phyloP scores from a whole-genome alignment of 2,888 invertebrate species.

The Scelioninae gen. 1 region DNA sequence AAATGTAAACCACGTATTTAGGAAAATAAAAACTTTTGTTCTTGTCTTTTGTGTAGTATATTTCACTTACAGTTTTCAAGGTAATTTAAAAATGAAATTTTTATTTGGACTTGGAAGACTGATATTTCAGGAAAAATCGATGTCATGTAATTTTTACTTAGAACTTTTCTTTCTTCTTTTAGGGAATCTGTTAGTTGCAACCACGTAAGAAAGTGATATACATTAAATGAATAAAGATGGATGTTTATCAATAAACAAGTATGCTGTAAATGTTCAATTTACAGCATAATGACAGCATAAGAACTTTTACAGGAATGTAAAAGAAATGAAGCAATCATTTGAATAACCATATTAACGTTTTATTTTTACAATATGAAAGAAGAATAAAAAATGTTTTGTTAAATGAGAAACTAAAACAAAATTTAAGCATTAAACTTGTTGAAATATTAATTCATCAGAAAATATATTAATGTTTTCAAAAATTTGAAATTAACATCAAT shows the following conservation, averaged over 20 bases:
- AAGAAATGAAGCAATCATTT: too few relatives aligned
- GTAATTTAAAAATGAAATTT: conserved; percentile 18
- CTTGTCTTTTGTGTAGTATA: conserved; percentile 1
- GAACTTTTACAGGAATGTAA: too few relatives aligned
- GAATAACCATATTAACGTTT: too few relatives aligned
- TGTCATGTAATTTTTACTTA: background rate
- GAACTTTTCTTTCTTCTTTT: conserved; percentile 1
- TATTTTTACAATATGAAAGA: too few relatives aligned
- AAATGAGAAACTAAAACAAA: too few relatives aligned
- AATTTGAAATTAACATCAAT: too few relatives aligned
- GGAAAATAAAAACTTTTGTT: background rate
- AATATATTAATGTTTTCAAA: too few relatives aligned
- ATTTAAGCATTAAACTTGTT: too few relatives aligned
- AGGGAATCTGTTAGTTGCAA: conserved; percentile 1
- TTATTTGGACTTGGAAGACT: conserved; percentile 5
- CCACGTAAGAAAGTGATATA: background rate
- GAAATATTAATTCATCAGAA: too few relatives aligned
- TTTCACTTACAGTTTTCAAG: conserved; percentile 6
- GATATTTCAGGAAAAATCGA: conserved; percentile 10
- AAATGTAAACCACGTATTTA: conserved; percentile 3
- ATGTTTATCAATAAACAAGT: background rate
- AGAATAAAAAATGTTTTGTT: too few relatives aligned
- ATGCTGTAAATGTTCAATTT: background rate
- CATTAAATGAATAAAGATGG: conserved; percentile 6
- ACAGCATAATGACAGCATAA: too few relatives aligned